Evolutionary conservation across 2,888 invertebrate genomes (phyloP), one percentile per base, ranked within the genome.

Genomic region (Trichopoda pennipes): DNA sequence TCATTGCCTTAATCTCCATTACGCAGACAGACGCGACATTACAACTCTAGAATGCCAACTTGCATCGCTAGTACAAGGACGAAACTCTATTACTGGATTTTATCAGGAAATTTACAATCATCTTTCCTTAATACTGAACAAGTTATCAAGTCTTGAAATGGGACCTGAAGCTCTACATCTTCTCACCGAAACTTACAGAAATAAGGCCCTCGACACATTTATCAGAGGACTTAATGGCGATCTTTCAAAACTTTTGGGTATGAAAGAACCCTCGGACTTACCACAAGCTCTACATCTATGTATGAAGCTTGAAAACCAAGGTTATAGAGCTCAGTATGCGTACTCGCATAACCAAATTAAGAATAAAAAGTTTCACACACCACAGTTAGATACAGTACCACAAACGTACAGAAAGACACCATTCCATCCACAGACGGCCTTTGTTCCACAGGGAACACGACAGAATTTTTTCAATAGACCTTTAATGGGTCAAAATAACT

Each of bases 31-130:
- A 47, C 21, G 63, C 4, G 63, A 63, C 17, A 28, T 63, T 28
- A 63, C 47, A 1, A 63, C 63, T 17, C n/a, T 63, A 0, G 44
- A 47, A 9, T 63, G 28, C 17, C 47, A 63, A 4, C 51, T 66
- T 16, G 14, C 38, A 19, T 53, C 63, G 0, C 10, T 68, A 1
- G 68, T 68, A 2, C 53, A 68, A 68, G 55, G 23, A n/a, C 2
- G 19, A n/a, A n/a, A 2, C 1, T 35, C 53, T 2, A 68, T 53
- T 1, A 42, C 9, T 10, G 6, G 38, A 16, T 53, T 53, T 23
- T 68, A 63, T n/a, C 63, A 63, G n/a, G 28, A 63, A 8, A 47
- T 63, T 6, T 47, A 47, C 14, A 47, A 44, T 9, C 63, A 63
- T 14, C 10, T 63, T 19, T 60, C 60, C 19, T n/a, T 49, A 2